phyloP scores from a whole-genome alignment of 1,140 invertebrate species.

The Scaptomyza pallida region DNA sequence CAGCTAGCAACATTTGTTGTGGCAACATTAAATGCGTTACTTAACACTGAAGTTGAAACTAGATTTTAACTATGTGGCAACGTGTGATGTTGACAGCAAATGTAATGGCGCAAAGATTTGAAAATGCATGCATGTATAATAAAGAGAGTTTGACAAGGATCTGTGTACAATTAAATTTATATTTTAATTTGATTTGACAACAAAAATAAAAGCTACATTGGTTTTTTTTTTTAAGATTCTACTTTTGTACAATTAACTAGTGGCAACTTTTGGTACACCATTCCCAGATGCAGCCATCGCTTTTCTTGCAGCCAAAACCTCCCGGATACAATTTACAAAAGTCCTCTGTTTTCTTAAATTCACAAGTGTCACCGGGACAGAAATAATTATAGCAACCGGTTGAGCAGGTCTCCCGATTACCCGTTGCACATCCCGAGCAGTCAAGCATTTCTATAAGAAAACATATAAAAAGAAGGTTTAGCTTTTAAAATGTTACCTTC shows the following conservation, averaged over 20 bases:
- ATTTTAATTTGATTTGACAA: too few relatives aligned
- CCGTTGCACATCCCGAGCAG: slow-evolving; percentile 64
- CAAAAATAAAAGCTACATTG: too few relatives aligned
- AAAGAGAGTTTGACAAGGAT: too few relatives aligned
- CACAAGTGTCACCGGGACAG: slow-evolving; percentile 53
- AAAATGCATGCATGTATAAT: too few relatives aligned
- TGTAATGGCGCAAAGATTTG: neutral
- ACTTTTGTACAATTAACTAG: neutral
- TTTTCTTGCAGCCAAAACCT: slow-evolving; percentile 53
- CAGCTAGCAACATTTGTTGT: too few relatives aligned
- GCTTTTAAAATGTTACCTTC: neutral
- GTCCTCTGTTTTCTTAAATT: slow-evolving; percentile 50
- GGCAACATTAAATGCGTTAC: slow-evolving; percentile 4
- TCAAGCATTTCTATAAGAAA: slow-evolving; percentile 49
- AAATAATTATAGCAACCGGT: slow-evolving; percentile 58
- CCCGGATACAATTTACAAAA: slow-evolving; percentile 64
- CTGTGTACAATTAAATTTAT: too few relatives aligned
- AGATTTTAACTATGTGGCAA: slow-evolving; percentile 12
- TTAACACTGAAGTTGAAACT: neutral
- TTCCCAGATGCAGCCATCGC: slow-evolving; percentile 65
- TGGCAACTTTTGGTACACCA: slow-evolving; percentile 62
- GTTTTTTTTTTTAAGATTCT: neutral
- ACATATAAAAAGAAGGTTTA: too few relatives aligned
- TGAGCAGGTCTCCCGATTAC: slow-evolving; percentile 55
- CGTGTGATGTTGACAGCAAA: neutral